Base-by-base conservation (phyloP, 2,113 vertebrate genomes). In the Hippopotamus amphibius region DNA sequence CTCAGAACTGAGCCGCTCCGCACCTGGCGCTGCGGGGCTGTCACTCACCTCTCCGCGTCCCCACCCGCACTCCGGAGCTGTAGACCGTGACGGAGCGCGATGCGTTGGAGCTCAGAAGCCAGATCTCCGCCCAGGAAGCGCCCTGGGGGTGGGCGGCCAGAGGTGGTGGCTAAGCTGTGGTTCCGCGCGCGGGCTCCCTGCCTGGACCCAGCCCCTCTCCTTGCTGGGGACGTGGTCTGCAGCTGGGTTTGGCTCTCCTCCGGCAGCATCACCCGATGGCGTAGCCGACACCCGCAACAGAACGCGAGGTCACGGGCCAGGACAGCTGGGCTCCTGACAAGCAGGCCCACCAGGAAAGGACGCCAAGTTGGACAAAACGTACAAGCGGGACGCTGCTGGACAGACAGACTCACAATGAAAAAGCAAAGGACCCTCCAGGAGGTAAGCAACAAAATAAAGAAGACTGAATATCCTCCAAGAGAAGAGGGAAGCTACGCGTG, bases 1-100 rank as follows among this genome's bases (percentile, higher is more conserved):
- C 88, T 37, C 50, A 14, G 13, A 6, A 15, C 6, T 2, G 0
- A 6, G 26, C 26, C 22, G 66, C 48, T 22, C 17, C 16, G 63
- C 11, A 0, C 41, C 5, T 2, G 37, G 53, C 19, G 15, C 37
- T 2, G 12, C 11, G 69, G 68, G 41, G 79, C 69, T 10, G 3
- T 1, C 30, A 6, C 1, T 63, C 6, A 6, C 3, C 2, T 7
- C 10, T 46, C 13, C 9, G 0, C 4, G 2, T 55, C 33, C 28
- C 22, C 11, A 17, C 24, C 7, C 16, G 63, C 48, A 43, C 21
- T 16, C 1, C 37, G 0, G 6, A 33, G 26, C 0, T 37, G 37
- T 37, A 37, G 37, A 37, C 37, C 2, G 37, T 37, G 37, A 37
- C 37, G 37, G 37, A 37, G 37, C 37, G 37, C 37, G 37, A 4